Conservation (phyloP, 2,797 vertebrate species). For the Micropoecilia bifurca region DNA sequence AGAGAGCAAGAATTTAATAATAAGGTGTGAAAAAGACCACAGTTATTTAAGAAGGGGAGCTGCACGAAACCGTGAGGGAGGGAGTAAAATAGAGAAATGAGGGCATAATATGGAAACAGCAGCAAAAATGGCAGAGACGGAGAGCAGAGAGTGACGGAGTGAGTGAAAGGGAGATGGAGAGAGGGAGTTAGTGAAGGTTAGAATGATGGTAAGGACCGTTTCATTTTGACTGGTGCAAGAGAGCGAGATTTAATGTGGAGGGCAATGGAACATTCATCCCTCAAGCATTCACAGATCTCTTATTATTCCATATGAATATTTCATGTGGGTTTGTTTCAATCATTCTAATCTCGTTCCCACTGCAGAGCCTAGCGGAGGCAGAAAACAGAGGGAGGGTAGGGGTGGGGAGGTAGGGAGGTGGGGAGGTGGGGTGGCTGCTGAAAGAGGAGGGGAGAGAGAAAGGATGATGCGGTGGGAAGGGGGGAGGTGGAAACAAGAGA, state of each 20-base stretch:
- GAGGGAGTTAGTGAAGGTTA: constrained; percentile 80
- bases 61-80: constrained; percentile 11
- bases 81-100: constrained; percentile 56
- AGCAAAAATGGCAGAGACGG: constrained; percentile 62
- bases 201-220: constrained; percentile 83
- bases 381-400: constrained; percentile 68
- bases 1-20: constrained; percentile 1
- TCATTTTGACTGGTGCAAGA: constrained; percentile 82
- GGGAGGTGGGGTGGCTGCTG: neutral
- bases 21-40: constrained; percentile 15
- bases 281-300: constrained; percentile 82
- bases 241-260: constrained; percentile 83
- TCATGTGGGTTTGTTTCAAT: constrained; percentile 88
- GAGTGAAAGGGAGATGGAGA: constrained; percentile 73
- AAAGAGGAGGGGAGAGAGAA: constrained; percentile 33
- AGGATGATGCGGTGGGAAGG: constrained; percentile 1
- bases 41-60: constrained; percentile 37
- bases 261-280: constrained; percentile 83
- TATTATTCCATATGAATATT: constrained; percentile 88
- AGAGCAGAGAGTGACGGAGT: constrained; percentile 67
- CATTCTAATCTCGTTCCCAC: constrained; percentile 83
- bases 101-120: constrained; percentile 70
- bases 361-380: constrained; percentile 72
- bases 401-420: constrained; percentile 17
- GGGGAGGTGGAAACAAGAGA: constrained; percentile 52